A percentile compares a stretch with the other conserved stretches of the same genome.
Evolutionary conservation across 2,888 invertebrate species (phyloP).

Genomic region (Hypena proboscidalis): DNA sequence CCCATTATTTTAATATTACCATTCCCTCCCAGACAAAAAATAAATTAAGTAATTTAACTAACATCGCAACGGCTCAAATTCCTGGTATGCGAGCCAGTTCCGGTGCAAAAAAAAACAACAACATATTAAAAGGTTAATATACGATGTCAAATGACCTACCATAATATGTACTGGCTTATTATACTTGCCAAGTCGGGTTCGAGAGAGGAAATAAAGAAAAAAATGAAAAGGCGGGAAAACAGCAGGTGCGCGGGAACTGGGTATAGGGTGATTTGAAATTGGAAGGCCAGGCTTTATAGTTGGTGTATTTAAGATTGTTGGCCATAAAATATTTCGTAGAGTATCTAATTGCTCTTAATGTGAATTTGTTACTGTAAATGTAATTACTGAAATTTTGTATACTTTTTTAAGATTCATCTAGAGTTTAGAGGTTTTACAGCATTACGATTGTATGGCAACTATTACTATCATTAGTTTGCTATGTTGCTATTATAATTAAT

Average conservation of each 20-base stretch:
- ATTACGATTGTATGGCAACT: no score
- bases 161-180: conserved; percentile 64
- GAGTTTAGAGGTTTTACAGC: no score
- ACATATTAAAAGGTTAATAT: conserved; percentile 49
- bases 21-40: conserved; percentile 22
- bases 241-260: conserved; percentile 60
- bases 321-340: no score
- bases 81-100: conserved; percentile 35
- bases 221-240: conserved; percentile 53
- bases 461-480: no score
- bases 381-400: no score
- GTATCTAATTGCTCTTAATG: no score
- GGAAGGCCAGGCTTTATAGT: neutral
- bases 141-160: conserved; percentile 67
- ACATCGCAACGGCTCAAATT: conserved; percentile 26
- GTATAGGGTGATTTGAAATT: conserved; percentile 56
- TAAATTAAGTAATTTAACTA: conserved; percentile 37
- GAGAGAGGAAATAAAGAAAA: conserved; percentile 57
- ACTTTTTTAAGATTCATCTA: no score
- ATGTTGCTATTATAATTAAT: no score
- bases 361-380: no score
- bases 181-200: conserved; percentile 56
- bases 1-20: conserved; percentile 6
- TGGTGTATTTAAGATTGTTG: no score
- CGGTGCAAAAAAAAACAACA: conserved; percentile 45